phyloP scores from a whole-genome alignment of 1,140 invertebrate genomes.

The Acromyrmex heyeri region DNA sequence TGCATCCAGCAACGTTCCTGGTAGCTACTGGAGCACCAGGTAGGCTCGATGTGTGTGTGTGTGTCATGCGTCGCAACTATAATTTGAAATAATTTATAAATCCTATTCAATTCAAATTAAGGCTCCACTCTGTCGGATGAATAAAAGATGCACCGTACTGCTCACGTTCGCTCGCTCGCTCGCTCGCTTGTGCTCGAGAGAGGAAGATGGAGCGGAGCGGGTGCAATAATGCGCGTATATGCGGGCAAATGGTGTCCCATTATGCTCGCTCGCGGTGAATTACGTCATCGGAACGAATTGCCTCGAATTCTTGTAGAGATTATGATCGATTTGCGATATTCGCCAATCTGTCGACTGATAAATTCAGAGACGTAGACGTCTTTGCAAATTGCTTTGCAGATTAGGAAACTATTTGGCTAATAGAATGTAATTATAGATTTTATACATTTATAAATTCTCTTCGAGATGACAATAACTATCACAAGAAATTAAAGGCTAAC shows the following conservation, averaged over 20 bases:
- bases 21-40: constrained; percentile 55
- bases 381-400: constrained; percentile 5
- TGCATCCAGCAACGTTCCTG: constrained; percentile 9
- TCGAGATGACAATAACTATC: neutral
- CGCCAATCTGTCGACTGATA: neutral
- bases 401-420: neutral
- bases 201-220: constrained; percentile 36
- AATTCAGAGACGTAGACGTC: neutral
- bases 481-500: neutral
- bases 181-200: constrained; percentile 29
- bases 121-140: constrained; percentile 86
- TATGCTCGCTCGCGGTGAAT: constrained; percentile 65
- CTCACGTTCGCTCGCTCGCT: constrained; percentile 39
- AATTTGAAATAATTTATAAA: constrained; percentile 87
- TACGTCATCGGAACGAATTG: constrained; percentile 65
- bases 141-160: constrained; percentile 83
- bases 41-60: constrained; percentile 28
- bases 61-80: constrained; percentile 84
- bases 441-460: neutral
- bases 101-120: constrained; percentile 87
- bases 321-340: constrained; percentile 66
- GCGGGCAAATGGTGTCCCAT: constrained; percentile 79
- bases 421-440: neutral
- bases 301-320: constrained; percentile 62
- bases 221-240: constrained; percentile 79